Evolutionary conservation across 2,113 vertebrate genomes (phyloP).

Genomic region (Saccopteryx leptura): DNA sequence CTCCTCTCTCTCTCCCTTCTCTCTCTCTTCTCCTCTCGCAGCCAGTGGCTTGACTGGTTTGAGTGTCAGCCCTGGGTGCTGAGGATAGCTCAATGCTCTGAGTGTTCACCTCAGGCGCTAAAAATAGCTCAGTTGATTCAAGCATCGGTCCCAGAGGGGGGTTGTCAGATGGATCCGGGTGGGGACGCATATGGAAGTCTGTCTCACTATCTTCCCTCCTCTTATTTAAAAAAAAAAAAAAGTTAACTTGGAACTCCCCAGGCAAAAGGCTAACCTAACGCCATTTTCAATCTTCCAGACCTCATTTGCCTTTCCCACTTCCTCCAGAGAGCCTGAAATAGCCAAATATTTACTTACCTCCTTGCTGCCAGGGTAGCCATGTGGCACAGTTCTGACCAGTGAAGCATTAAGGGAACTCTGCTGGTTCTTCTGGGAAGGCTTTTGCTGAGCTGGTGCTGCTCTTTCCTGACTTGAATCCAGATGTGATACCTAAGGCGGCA

Average conservation of each 20-base stretch:
- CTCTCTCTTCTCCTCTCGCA: no score
- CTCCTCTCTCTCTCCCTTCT: no score
- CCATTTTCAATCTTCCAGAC: constrained; percentile 1
- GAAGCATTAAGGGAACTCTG: constrained; percentile 1
- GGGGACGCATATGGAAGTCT: no score
- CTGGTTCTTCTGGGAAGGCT: constrained; percentile 3
- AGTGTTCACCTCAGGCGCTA: no score
- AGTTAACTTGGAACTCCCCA: background rate
- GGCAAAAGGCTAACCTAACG: background rate
- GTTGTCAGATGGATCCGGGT: no score
- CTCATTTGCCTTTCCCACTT: background rate
- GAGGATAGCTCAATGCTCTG: no score
- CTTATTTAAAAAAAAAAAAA: no score
- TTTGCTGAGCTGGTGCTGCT: background rate
- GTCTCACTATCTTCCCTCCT: no score
- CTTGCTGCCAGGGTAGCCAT: background rate
- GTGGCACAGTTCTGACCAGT: background rate
- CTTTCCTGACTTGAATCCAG: background rate
- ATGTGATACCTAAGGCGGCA: background rate
- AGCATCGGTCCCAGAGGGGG: no score
- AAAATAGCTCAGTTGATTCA: no score
- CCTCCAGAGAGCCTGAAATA: background rate
- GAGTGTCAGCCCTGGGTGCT: no score
- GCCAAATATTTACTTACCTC: constrained; percentile 19
- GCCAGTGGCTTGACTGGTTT: no score